A percentile compares a stretch with the other conserved stretches of the same genome.
Conservation (phyloP, 2,888 invertebrate species). For the Cerceris ruficornis region DNA sequence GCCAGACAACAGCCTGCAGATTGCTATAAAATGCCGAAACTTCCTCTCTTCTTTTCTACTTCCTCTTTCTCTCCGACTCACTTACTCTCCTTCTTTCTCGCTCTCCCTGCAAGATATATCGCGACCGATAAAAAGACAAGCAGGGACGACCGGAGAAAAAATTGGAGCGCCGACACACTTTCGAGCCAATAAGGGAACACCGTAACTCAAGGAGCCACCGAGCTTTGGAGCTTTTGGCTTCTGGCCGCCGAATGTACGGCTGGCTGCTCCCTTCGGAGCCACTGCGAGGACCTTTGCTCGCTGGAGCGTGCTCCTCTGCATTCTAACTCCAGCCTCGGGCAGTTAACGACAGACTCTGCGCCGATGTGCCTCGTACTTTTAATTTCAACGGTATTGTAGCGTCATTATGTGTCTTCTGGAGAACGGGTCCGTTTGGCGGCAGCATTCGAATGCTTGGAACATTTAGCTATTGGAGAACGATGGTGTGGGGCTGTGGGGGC, state of each 20-base stretch:
- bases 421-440: too few relatives aligned
- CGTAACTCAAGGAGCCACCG: slow-evolving; percentile 44
- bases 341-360: background rate
- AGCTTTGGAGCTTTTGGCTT: slow-evolving; percentile 34
- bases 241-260: slow-evolving; percentile 37
- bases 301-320: slow-evolving; percentile 27
- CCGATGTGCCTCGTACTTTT: background rate
- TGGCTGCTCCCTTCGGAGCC: slow-evolving; percentile 14
- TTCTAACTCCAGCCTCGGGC: background rate
- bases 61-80: too few relatives aligned
- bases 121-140: slow-evolving; percentile 23
- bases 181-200: slow-evolving; percentile 44
- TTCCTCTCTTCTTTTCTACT: background rate
- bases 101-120: slow-evolving; percentile 13
- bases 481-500: too few relatives aligned
- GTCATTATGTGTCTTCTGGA: too few relatives aligned
- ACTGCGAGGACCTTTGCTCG: slow-evolving; percentile 34
- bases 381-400: too few relatives aligned
- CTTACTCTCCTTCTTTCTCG: too few relatives aligned
- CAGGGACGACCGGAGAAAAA: slow-evolving; percentile 8
- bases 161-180: slow-evolving; percentile 48
- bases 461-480: too few relatives aligned
- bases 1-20: slow-evolving; percentile 15
- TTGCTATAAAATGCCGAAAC: slow-evolving; percentile 31
- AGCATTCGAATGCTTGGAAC: too few relatives aligned